Conservation (phyloP, 1,140 invertebrate species). For the Zaprionus camerounensis region DNA sequence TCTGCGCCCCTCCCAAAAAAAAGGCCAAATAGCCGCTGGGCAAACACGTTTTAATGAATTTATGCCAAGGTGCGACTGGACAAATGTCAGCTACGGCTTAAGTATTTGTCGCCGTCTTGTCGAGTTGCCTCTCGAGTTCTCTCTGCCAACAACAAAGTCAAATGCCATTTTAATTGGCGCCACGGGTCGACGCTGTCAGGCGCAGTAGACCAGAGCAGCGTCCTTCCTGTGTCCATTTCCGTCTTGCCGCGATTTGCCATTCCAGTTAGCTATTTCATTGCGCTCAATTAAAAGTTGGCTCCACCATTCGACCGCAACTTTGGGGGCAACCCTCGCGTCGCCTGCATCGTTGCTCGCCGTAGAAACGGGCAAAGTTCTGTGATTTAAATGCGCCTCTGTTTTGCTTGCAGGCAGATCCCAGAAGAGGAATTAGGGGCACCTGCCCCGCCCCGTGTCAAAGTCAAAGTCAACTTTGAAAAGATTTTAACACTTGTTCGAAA, state of each 20-base stretch:
- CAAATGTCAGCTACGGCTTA: conserved; percentile 58
- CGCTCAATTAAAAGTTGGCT: conserved; percentile 75
- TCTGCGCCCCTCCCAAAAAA: not conserved
- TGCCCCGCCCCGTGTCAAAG: conserved; percentile 27
- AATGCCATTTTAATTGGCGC: conserved; percentile 80
- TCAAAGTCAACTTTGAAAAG: conserved; percentile 32
- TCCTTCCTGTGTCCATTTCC: not conserved
- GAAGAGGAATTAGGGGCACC: too few relatives aligned
- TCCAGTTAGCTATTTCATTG: conserved; percentile 58
- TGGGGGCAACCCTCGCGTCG: conserved; percentile 7
- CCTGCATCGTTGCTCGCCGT: not conserved
- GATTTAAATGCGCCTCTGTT: conserved; percentile 63
- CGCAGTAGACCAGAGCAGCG: not conserved
- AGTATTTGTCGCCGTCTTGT: conserved; percentile 21
- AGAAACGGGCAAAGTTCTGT: conserved; percentile 72
- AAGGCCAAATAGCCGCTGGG: conserved; percentile 35
- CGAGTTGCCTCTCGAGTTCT: not conserved
- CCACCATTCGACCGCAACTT: conserved; percentile 43
- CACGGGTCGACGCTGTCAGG: conserved; percentile 51
- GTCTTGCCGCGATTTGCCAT: conserved; percentile 23
- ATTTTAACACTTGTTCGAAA: conserved; percentile 26
- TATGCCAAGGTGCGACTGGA: conserved; percentile 56
- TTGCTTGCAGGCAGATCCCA: conserved; percentile 27
- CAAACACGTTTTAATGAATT: conserved; percentile 65
- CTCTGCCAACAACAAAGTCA: conserved; percentile 49